Base-by-base conservation (phyloP, 2,888 invertebrate species). In the Brassicogethes aeneus region DNA sequence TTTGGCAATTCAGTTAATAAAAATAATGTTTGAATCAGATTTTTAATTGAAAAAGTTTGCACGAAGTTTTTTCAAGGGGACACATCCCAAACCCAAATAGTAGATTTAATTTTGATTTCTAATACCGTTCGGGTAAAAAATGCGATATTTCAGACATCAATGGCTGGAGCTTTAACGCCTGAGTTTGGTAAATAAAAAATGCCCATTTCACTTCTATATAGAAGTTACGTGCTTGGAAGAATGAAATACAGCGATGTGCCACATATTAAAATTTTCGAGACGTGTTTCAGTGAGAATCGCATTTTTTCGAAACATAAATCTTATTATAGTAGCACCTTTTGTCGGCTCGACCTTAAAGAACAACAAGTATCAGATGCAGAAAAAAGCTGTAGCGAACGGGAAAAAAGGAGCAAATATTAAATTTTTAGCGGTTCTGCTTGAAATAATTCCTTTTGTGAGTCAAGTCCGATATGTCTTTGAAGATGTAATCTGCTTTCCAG, bases 401-500 rank as follows among this genome's bases (percentile, higher is more conserved):
- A n/a, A 23, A 23, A 32, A 32, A 32, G 14, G 12, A 13, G 32
- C 32, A 41, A 45, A 43, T 41, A 45, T 46, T 33, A 41, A 43
- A 42, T 40, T 46, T 44, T 34, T 39, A 41, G 38, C 34, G 42
- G 39, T 44, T 40, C 29, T 36, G 40, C 39, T 37, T 32, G 31
- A 39, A 46, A 43, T 39, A 44, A 43, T 44, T 34, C 8, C 29
- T 40, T 40, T 40, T 35, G 35, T 43, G 43, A 15, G 16, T 16
- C 36, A 39, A 41, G 31, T 31, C 35, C 42, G 37, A 44, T 48
- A 45, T 42, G 41, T 45, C 47, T 47, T 44, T 51, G 47, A 49
- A 43, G 45, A 33, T 13, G 33, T 51, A 51, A 51, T 49, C 47
- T 43, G 47, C 45, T 48, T 48, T 47, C 40, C 45, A 36, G 47